Percentiles rank a stretch among this genome's conserved stretches.
Conservation (phyloP, 30 jellyfish, hydroid and myxozoan genomes). For the Sanderia malayensis region DNA sequence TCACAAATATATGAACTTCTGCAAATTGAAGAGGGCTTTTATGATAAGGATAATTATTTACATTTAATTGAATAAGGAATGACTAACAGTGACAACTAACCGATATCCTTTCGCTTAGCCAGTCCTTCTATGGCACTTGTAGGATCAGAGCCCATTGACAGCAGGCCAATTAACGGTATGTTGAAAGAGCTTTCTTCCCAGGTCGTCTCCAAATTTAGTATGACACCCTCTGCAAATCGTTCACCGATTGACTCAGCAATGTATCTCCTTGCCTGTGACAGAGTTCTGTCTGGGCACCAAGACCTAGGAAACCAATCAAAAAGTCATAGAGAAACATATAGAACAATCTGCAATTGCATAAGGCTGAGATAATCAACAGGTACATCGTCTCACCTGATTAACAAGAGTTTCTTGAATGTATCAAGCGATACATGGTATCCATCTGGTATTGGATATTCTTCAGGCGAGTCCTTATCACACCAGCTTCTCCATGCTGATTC, state of each 20-base stretch:
- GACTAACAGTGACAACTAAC: conserved; percentile 17
- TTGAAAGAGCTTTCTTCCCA: conserved; percentile 91
- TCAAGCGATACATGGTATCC: conserved; percentile 90
- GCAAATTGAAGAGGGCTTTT: not conserved
- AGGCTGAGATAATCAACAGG: too few species aligned
- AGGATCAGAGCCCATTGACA: conserved; percentile 97
- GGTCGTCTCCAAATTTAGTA: conserved; percentile 73
- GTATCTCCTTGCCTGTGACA: conserved; percentile 86
- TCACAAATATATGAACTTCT: too few species aligned
- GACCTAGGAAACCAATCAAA: conserved; percentile 61
- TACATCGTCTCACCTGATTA: too few species aligned
- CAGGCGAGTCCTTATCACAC: conserved; percentile 95
- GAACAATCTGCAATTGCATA: too few species aligned
- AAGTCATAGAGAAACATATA: too few species aligned
- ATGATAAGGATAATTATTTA: not conserved
- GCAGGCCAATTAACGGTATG: conserved; percentile 85
- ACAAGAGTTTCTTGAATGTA: conserved; percentile 71
- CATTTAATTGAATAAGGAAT: not conserved
- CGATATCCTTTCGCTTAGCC: conserved; percentile 75
- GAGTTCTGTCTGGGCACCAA: conserved; percentile 95
- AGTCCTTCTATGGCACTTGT: conserved; percentile 91
- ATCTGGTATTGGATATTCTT: conserved; percentile 87
- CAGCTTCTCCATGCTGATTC: conserved; percentile 84
- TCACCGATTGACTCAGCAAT: conserved; percentile 91
- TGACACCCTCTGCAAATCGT: conserved; percentile 86